A percentile compares a stretch with the other conserved stretches of the same genome.
phyloP scores from a whole-genome alignment of 2,888 invertebrate genomes.

The Euzophera pinguis region DNA sequence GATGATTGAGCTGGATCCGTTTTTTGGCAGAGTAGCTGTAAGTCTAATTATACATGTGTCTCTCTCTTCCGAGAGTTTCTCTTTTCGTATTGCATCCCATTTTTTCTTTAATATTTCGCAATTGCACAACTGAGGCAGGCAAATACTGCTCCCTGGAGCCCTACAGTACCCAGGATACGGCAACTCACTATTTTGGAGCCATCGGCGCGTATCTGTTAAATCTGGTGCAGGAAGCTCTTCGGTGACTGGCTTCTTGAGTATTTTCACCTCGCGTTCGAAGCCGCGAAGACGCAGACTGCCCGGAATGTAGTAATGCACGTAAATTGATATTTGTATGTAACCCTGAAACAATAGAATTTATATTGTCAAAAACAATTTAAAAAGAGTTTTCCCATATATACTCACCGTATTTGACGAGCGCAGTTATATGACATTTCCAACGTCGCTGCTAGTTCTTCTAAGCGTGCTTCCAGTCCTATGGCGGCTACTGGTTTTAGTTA shows the following conservation, averaged over 20 bases:
- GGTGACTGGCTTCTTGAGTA: slow-evolving; percentile 25
- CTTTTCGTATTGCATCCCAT: slow-evolving; percentile 35
- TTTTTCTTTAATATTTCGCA: slow-evolving; percentile 43
- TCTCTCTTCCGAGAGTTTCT: not conserved
- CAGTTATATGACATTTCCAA: too few relatives aligned
- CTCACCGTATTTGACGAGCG: too few relatives aligned
- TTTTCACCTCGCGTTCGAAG: slow-evolving; percentile 27
- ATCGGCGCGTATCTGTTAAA: slow-evolving; percentile 37
- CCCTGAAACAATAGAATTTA: slow-evolving; percentile 36
- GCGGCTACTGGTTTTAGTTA: too few relatives aligned
- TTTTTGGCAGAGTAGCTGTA: not conserved
- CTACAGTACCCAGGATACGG: slow-evolving; percentile 69
- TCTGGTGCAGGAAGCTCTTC: slow-evolving; percentile 19
- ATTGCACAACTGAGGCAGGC: slow-evolving; percentile 53
- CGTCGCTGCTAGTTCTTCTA: too few relatives aligned
- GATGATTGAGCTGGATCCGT: not conserved
- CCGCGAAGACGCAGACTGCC: slow-evolving; percentile 45
- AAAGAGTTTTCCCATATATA: too few relatives aligned
- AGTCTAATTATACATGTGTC: too few relatives aligned
- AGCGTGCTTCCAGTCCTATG: too few relatives aligned
- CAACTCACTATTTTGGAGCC: slow-evolving; percentile 48
- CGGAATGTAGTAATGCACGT: slow-evolving; percentile 48
- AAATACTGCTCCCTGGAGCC: slow-evolving; percentile 46
- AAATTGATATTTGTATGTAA: slow-evolving; percentile 40
- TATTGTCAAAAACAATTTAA: not conserved